These are phyloP conservation scores for Phaenicophaeus curvirostris DNA, from an alignment of 2,797 vertebrate genomes.

Conservation along the genomic window DNA sequence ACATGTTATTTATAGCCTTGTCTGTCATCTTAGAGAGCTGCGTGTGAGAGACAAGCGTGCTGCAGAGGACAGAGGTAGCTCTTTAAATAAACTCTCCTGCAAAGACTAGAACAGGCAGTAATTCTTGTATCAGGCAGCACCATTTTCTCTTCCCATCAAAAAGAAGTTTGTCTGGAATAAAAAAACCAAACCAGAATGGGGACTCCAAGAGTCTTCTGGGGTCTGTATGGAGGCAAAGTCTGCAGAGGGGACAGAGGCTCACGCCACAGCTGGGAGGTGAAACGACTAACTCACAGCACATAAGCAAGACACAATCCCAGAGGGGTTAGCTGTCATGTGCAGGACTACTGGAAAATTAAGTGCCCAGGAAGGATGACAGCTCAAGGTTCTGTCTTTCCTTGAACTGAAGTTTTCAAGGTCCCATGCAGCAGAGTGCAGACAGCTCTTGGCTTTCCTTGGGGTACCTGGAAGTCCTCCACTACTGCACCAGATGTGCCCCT, in stretches of 20 bases:
- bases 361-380: background rate
- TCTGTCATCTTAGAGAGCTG: constrained; percentile 40
- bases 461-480: background rate
- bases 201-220: background rate
- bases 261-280: background rate
- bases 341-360: background rate
- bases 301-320: background rate
- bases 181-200: fast-evolving
- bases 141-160: background rate
- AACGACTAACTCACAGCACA: background rate
- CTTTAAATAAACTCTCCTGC: constrained; percentile 43
- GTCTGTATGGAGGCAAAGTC: background rate
- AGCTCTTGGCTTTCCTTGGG: background rate
- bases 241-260: background rate
- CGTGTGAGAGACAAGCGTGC: background rate
- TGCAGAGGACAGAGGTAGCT: constrained; percentile 45
- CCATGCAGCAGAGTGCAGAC: background rate
- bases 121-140: background rate
- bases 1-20: constrained; percentile 50
- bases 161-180: background rate
- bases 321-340: fast-evolving
- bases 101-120: background rate
- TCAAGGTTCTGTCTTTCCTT: background rate
- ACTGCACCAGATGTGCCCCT: background rate
- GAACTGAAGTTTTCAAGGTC: background rate